These are phyloP conservation scores for Burhinus bistriatus DNA, from an alignment of 2,113 vertebrate species.

Conservation along the genomic window DNA sequence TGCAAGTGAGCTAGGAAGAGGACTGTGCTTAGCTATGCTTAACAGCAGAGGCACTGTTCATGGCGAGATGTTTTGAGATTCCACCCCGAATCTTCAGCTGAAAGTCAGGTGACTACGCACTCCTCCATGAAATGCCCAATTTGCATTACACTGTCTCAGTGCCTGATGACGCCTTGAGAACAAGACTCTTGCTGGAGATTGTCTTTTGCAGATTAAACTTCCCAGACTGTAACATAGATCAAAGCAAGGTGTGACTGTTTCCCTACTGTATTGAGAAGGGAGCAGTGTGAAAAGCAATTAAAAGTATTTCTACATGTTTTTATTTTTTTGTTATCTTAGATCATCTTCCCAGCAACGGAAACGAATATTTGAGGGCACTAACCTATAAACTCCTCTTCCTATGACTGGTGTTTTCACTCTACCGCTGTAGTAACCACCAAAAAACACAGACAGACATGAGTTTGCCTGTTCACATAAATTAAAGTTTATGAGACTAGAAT, in stretches of 20 bases:
- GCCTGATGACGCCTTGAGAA: slow-evolving; percentile 34
- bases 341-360: slow-evolving; percentile 29
- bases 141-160: background rate
- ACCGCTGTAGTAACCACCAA: background rate
- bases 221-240: slow-evolving; percentile 30
- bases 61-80: background rate
- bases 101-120: background rate
- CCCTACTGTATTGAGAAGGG: background rate
- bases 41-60: background rate
- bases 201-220: slow-evolving; percentile 59
- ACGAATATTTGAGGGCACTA: background rate
- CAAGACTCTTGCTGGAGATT: slow-evolving; percentile 16
- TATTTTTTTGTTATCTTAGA: background rate
- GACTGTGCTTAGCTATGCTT: background rate
- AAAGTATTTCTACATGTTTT: slow-evolving; percentile 6
- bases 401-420: background rate
- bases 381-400: background rate
- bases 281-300: slow-evolving; percentile 42
- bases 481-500: background rate
- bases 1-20: background rate
- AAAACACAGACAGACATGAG: background rate
- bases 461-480: background rate
- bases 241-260: slow-evolving; percentile 57
- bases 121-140: background rate
- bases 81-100: background rate